phyloP scores from a whole-genome alignment of 2,888 invertebrate species.

The Acanthosepion pharaonis region DNA sequence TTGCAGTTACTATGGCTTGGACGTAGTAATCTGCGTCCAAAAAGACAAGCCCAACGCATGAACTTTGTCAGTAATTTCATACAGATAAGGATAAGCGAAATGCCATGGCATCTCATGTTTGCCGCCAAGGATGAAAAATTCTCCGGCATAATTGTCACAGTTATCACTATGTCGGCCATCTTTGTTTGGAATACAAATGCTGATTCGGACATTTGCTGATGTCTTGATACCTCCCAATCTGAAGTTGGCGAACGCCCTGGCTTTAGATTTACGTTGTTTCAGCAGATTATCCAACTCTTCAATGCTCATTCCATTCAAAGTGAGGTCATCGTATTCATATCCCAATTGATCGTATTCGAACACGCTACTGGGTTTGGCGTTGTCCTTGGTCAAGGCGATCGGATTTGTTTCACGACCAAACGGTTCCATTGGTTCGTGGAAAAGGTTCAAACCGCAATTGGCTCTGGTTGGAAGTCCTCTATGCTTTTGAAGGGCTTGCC shows the following conservation, averaged over 20 bases:
- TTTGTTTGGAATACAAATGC: constrained; percentile 48
- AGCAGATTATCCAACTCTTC: constrained; percentile 50
- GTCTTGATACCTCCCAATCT: constrained; percentile 52
- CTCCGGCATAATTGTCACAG: constrained; percentile 51
- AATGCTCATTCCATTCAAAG: constrained; percentile 52
- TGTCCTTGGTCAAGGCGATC: constrained; percentile 50
- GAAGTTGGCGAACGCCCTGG: constrained; percentile 52
- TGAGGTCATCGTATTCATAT: constrained; percentile 52
- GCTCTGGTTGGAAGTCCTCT: constrained; percentile 49
- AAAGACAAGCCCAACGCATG: constrained; percentile 39
- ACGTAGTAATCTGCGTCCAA: constrained; percentile 52
- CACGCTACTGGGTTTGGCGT: constrained; percentile 49
- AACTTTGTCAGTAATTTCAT: constrained; percentile 53
- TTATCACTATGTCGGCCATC: constrained; percentile 45
- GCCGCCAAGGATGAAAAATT: constrained; percentile 56
- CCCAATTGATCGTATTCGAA: constrained; percentile 50
- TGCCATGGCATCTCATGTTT: constrained; percentile 55
- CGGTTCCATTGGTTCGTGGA: constrained; percentile 48
- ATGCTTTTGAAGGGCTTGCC: constrained; percentile 53
- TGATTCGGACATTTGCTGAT: constrained; percentile 54
- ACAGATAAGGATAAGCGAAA: constrained; percentile 53
- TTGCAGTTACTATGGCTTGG: constrained; percentile 50
- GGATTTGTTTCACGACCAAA: constrained; percentile 54
- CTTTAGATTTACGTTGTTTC: constrained; percentile 50
- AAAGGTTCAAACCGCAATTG: constrained; percentile 51